Evolutionary conservation across 37 sponge, comb jelly and placozoan species (phyloP).

Genomic region (Trichoplax adhaerens): DNA sequence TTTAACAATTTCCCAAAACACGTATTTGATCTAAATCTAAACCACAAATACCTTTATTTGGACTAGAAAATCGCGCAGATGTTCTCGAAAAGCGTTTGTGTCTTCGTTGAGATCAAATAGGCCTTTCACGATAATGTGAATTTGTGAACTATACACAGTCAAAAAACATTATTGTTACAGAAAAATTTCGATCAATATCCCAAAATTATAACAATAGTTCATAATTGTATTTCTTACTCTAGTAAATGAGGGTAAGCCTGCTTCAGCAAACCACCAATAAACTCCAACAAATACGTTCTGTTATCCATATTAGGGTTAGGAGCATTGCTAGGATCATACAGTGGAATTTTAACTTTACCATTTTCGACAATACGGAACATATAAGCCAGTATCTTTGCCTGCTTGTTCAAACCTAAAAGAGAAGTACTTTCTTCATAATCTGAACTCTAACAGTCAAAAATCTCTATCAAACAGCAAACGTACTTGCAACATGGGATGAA

Average conservation of each 20-base stretch:
- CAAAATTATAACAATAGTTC: conserved; percentile 3
- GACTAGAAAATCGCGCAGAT: conserved; percentile 83
- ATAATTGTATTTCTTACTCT: conserved; percentile 40
- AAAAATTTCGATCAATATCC: background rate
- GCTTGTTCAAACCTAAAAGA: conserved; percentile 62
- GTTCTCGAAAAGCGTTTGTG: conserved; percentile 70
- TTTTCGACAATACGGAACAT: conserved; percentile 76
- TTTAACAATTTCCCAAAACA: conserved; percentile 2
- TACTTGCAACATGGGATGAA: conserved; percentile 73
- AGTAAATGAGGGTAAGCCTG: conserved; percentile 78
- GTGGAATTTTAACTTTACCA: conserved; percentile 33
- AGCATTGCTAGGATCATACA: conserved; percentile 22
- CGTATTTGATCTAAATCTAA: background rate
- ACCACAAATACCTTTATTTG: conserved; percentile 57
- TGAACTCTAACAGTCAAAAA: background rate
- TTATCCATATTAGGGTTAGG: conserved; percentile 1
- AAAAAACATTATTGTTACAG: too few species aligned
- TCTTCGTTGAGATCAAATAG: conserved; percentile 66
- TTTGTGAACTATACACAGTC: conserved; percentile 35
- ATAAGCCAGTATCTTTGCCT: conserved; percentile 75
- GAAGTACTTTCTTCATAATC: background rate
- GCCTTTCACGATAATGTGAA: conserved; percentile 73
- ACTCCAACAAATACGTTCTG: conserved; percentile 36
- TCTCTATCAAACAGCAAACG: background rate
- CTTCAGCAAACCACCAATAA: conserved; percentile 57